phyloP scores from a whole-genome alignment of 30 jellyfish, hydroid and myxozoan genomes.

The Hydra vulgaris region DNA sequence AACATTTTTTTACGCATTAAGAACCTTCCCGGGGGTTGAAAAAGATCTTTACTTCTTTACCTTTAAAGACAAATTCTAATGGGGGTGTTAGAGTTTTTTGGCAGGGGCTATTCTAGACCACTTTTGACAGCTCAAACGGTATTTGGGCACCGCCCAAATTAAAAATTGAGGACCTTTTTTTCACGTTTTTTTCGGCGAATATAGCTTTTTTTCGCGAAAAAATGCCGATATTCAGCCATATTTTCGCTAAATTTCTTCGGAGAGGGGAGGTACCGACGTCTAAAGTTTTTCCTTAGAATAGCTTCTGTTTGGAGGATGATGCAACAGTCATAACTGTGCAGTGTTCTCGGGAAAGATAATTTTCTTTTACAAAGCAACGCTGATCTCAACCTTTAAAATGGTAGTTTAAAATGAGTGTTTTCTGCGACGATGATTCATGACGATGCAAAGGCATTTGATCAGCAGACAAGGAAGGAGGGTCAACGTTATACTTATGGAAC shows the following conservation, averaged over 20 bases:
- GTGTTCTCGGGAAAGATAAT: not conserved
- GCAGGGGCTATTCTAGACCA: too few species aligned
- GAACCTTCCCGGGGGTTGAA: not conserved
- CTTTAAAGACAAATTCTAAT: slow-evolving; percentile 1
- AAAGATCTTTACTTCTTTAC: not conserved
- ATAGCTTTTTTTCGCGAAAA: too few species aligned
- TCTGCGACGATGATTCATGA: not conserved
- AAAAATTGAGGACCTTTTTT: too few species aligned
- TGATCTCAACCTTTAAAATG: slow-evolving; percentile 4
- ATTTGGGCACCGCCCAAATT: too few species aligned
- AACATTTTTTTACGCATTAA: not conserved
- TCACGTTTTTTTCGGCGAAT: too few species aligned
- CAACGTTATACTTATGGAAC: not conserved
- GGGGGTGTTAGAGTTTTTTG: slow-evolving; percentile 2
- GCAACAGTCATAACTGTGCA: slow-evolving; percentile 12
- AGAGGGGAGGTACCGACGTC: too few species aligned
- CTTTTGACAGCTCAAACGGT: too few species aligned
- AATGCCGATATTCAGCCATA: too few species aligned
- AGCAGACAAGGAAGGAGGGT: not conserved
- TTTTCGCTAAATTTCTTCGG: too few species aligned
- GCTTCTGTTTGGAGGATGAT: not conserved
- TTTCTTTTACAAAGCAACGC: not conserved
- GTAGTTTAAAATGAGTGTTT: not conserved
- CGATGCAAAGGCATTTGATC: not conserved
- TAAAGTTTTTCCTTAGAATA: too few species aligned